Base-by-base conservation (phyloP, 1,140 invertebrate genomes). In the Archivesica marissinica region DNA sequence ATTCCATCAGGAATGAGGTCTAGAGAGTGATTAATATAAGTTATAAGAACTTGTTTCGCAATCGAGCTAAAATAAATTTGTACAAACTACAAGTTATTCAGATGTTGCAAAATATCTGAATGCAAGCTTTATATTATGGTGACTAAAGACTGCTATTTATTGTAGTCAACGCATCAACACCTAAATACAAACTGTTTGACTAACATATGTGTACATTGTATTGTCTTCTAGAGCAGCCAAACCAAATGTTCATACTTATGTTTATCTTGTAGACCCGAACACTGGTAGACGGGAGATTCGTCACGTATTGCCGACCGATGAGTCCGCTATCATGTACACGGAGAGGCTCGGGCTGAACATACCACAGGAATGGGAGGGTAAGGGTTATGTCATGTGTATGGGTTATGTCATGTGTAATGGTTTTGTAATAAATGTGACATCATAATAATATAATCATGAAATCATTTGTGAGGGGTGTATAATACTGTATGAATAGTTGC, bases 341-440 rank as follows among this genome's bases (percentile, higher is more conserved):
- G 68, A 52, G 33, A 72, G 33, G 23, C 41, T 30, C n/a, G 41
- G 25, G 7, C 17, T 72, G 28, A 44, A 23, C 13, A 28, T 72
- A 13, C 68, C 68, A 72, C 68, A 25, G 13, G 68, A 72, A 41
- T 72, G 68, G 68, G 44, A 72, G 28, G 68, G 68, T 72, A 47
- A 30, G 41, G 7, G 17, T 17, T 17, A 44, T 44, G n/a, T n/a
- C n/a, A n/a, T n/a, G n/a, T n/a, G n/a, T n/a, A 56, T 6, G 23
- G 7, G 23, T n/a, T 15, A n/a, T 11, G 52, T n/a, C 20, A 17
- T 33, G 38, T 66, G 13, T 56, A 15, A 15, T 6, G 52, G 11
- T n/a, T 11, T 6, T 11, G 6, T n/a, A n/a, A 56, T 6, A 56
- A 66, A 35, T 33, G 38, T 66, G 1, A 13, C 38, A 13, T 2